These are phyloP conservation scores for Seira sanloemensis DNA, from an alignment of 2,888 invertebrate species.

Conservation along the genomic window DNA sequence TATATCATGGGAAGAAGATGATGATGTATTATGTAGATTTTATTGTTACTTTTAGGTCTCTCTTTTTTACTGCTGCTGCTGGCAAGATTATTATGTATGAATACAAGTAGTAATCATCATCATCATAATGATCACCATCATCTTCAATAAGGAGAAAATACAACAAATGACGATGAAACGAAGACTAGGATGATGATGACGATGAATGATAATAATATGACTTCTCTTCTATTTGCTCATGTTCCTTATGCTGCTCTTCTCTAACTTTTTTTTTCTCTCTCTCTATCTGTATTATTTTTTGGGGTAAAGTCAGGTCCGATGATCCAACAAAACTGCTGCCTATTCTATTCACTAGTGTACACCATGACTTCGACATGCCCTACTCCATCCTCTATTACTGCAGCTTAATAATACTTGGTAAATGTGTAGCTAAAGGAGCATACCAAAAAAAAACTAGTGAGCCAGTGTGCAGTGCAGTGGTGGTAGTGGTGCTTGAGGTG, in stretches of 20 bases:
- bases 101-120: background rate
- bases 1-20: background rate
- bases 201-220: slow-evolving; percentile 41
- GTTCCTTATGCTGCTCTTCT: background rate
- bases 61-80: too few species aligned
- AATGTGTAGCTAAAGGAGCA: background rate
- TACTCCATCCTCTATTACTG: background rate
- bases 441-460: too few species aligned
- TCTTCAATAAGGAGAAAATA: slow-evolving; percentile 45
- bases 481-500: background rate
- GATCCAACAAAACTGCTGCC: background rate
- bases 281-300: background rate
- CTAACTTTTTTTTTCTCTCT: background rate
- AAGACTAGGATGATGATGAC: slow-evolving; percentile 32
- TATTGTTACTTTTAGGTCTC: too few species aligned
- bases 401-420: background rate
- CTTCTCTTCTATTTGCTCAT: slow-evolving; percentile 47
- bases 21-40: background rate
- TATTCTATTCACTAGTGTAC: background rate
- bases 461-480: background rate
- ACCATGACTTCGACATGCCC: background rate
- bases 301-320: background rate
- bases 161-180: slow-evolving; percentile 43
- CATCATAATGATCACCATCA: slow-evolving; percentile 3
- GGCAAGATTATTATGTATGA: too few species aligned